Conservation (phyloP, 1,140 invertebrate species). For the Fopius arisanus region DNA sequence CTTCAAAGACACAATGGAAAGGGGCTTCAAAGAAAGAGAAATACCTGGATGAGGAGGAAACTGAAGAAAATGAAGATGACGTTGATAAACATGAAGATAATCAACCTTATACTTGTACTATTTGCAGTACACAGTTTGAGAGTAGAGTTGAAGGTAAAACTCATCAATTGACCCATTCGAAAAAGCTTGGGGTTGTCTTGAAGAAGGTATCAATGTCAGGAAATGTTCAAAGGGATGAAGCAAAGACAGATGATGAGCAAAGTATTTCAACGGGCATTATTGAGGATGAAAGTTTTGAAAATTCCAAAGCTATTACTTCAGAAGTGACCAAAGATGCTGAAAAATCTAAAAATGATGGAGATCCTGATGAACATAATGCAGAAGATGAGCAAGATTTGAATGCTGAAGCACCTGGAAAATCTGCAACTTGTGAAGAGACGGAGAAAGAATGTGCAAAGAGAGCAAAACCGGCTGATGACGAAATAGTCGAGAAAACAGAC, state of each 20-base stretch:
- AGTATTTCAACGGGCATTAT: background rate
- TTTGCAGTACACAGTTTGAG: constrained; percentile 47
- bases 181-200: constrained; percentile 48
- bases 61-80: constrained; percentile 16
- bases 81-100: background rate
- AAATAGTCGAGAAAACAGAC: background rate
- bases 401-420: background rate
- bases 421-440: background rate
- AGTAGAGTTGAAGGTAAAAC: constrained; percentile 44
- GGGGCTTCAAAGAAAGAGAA: background rate
- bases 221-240: background rate
- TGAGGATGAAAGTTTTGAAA: background rate
- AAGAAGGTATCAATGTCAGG: constrained; percentile 34
- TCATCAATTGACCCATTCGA: constrained; percentile 52
- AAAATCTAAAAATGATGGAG: background rate
- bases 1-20: background rate
- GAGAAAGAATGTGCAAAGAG: background rate
- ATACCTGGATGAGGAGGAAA: constrained; percentile 18
- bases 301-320: background rate
- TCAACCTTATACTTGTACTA: constrained; percentile 42
- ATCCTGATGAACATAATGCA: background rate
- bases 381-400: background rate
- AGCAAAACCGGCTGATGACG: background rate
- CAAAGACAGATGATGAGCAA: background rate
- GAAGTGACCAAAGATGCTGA: background rate